These are phyloP conservation scores for Limosa lapponica DNA, from an alignment of 2,797 vertebrate genomes.

Conservation along the genomic window DNA sequence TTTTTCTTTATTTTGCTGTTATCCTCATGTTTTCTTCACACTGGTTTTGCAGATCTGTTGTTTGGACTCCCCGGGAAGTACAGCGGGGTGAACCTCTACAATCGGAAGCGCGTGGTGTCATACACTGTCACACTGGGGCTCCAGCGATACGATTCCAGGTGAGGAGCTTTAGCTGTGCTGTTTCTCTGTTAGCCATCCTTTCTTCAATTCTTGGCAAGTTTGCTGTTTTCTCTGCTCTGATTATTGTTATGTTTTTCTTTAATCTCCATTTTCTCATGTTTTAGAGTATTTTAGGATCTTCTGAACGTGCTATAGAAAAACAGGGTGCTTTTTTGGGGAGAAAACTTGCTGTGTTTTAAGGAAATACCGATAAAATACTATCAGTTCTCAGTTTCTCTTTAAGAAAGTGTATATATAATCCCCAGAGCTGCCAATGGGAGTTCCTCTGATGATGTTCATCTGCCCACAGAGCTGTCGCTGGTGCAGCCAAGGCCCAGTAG, in stretches of 20 bases:
- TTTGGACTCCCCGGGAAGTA: conserved; percentile 92
- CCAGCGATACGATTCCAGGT: conserved; percentile 90
- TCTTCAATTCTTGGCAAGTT: not conserved
- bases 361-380: not conserved
- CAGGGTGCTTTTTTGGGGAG: not conserved
- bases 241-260: not conserved
- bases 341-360: not conserved
- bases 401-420: accelerated
- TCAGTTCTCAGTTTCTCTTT: not conserved
- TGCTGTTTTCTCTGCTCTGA: accelerated
- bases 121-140: conserved; percentile 93
- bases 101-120: conserved; percentile 87
- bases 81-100: conserved; percentile 90
- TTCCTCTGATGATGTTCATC: not conserved
- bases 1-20: too few relatives aligned
- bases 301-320: not conserved
- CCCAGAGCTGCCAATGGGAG: not conserved
- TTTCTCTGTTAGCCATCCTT: not conserved
- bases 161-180: not conserved
- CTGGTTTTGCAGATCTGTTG: conserved; percentile 84
- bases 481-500: not conserved
- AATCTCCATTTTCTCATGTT: accelerated
- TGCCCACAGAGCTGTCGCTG: not conserved
- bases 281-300: not conserved
- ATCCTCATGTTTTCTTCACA: accelerated